Base-by-base conservation (phyloP, 2,797 vertebrate species). In the Acanthurus lineatus region DNA sequence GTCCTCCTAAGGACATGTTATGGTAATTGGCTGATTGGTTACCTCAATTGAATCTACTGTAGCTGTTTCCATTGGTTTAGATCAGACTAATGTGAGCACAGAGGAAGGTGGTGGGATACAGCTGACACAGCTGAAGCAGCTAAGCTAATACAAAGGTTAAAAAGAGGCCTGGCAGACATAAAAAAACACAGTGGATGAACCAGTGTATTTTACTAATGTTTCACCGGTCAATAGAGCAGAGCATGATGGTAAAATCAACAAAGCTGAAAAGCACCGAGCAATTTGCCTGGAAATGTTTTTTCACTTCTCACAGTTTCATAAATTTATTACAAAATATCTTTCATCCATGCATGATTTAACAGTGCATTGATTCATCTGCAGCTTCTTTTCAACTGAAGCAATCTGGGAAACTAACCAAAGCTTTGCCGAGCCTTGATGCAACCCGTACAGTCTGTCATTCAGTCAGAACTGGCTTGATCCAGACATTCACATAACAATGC, bases 21-120 rank as follows among this genome's bases (percentile, higher is more conserved):
- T 45, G 32, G 75, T 85, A 86, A 91, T 85, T 86, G 89, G 77
- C 86, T 83, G 88, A 91, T 84, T 77, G 83, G 83, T 45, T n/a
- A 56, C 84, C 68, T 68, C 14, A 5, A 79, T 77, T 84, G 67
- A 76, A 75, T 77, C 48, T 20, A 15, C 78, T 51, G 22, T 49
- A 62, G 71, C 62, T 78, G 70, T 79, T 89, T 84, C 80, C 70
- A 64, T 51, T 79, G 87, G 81, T 87, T 79, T 76, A 62, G 44
- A 82, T 86, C 71, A 73, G 78, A 60, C 67, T 75, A 77, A 81
- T 84, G 62, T 9, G 52, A 68, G 35, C 3, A n/a, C 11, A 11
- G 19, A 47, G 32, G 32, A 56, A 70, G 66, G 66, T 45, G 3
- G 75, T 1, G 62, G 45, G 42, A 57, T 40, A 60, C 12, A 70